These are phyloP conservation scores for Atlantisia rogersi DNA, from an alignment of 2,113 vertebrate species.

Conservation along the genomic window DNA sequence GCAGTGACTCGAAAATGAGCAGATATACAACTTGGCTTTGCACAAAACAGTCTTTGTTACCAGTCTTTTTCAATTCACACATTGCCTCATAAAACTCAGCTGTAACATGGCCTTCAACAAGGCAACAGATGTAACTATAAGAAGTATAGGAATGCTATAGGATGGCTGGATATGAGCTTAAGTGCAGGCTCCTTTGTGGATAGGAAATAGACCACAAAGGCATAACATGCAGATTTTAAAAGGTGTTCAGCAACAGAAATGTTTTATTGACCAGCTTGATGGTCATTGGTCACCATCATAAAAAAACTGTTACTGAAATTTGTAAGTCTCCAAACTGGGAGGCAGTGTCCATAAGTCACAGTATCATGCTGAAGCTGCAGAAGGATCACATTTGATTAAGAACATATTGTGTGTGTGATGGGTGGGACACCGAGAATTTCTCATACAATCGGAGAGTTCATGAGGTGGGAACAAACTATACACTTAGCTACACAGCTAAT, in stretches of 20 bases:
- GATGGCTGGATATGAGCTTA: too few species aligned
- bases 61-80: background rate
- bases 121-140: background rate
- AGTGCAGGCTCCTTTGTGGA: too few species aligned
- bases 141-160: background rate
- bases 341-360: rapidly evolving
- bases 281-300: background rate
- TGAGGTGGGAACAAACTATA: background rate
- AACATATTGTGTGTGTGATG: background rate
- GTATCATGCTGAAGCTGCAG: background rate
- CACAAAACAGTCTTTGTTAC: background rate
- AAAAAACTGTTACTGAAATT: background rate
- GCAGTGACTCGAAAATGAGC: background rate
- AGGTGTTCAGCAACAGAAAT: background rate
- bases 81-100: background rate
- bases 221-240: background rate
- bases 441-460: background rate
- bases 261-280: background rate
- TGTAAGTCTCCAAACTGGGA: background rate
- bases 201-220: background rate
- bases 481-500: background rate
- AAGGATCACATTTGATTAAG: background rate
- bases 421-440: background rate
- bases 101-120: background rate
- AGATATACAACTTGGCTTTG: background rate